Evolutionary conservation across 2,113 vertebrate genomes (phyloP).

Genomic region (Oxyruncus cristatus): DNA sequence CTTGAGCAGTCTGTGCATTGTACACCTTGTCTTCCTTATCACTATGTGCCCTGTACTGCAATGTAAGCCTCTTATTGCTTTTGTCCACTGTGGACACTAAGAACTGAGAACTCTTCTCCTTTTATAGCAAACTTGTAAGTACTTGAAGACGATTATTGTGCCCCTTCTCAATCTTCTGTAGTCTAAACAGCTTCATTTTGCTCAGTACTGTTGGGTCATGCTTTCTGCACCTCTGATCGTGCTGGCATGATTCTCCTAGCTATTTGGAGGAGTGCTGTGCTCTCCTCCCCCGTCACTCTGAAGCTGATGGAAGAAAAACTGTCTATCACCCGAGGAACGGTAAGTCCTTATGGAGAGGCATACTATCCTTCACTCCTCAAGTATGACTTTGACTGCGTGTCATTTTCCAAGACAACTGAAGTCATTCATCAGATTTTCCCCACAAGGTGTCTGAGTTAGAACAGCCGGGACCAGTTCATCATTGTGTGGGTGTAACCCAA

Average conservation of each 20-base stretch:
- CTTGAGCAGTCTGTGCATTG: background rate
- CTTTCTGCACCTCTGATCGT: background rate
- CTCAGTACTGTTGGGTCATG: background rate
- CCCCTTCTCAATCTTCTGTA: background rate
- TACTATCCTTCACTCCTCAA: slow-evolving; percentile 14
- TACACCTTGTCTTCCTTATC: background rate
- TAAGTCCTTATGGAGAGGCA: background rate
- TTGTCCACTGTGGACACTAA: background rate
- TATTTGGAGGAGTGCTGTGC: background rate
- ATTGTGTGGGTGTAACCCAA: too few species aligned
- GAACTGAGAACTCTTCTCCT: background rate
- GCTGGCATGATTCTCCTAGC: background rate
- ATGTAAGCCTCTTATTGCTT: background rate
- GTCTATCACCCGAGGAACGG: background rate
- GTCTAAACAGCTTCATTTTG: background rate
- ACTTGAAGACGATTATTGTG: background rate
- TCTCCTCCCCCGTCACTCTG: background rate
- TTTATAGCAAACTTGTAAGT: background rate
- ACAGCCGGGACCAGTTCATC: too few species aligned
- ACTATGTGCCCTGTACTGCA: background rate
- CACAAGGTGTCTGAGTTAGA: too few species aligned
- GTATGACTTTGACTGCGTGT: background rate
- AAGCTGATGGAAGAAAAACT: slow-evolving; percentile 21
- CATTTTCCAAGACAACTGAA: slow-evolving; percentile 22
- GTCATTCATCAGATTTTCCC: slow-evolving; percentile 22